A percentile compares a stretch with the other conserved stretches of the same genome.
Conservation (phyloP, 2,113 vertebrate species). For the Coracopsis vasa region DNA sequence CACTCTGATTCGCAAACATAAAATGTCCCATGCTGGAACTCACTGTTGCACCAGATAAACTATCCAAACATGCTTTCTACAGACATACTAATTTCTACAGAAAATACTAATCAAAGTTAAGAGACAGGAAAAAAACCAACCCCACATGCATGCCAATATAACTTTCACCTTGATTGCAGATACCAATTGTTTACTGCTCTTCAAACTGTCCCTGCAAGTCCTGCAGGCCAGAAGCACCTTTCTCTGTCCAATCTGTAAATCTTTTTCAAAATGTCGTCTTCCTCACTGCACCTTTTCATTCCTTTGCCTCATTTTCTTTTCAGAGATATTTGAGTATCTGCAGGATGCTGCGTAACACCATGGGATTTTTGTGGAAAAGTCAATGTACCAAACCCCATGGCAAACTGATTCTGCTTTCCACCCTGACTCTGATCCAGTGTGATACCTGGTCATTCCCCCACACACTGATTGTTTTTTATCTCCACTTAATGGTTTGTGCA, state of each 20-base stretch:
- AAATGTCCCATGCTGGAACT: background rate
- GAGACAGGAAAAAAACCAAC: background rate
- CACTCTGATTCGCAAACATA: background rate
- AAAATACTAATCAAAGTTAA: background rate
- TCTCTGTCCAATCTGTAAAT: background rate
- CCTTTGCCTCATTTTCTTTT: background rate
- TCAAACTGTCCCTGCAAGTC: background rate
- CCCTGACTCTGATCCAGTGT: background rate
- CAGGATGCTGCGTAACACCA: background rate
- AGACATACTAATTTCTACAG: background rate
- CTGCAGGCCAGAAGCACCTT: background rate
- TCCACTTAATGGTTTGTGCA: background rate
- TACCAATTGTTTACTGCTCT: background rate
- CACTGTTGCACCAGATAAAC: background rate
- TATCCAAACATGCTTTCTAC: background rate
- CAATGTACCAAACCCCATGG: background rate
- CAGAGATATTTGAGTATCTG: background rate
- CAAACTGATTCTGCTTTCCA: background rate
- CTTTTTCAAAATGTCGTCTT: background rate
- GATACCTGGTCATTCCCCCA: background rate
- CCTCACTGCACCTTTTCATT: background rate
- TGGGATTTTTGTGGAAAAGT: background rate
- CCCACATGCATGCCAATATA: rapidly evolving
- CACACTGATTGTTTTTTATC: background rate
- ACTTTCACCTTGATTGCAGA: background rate